Percentiles rank a stretch among this genome's conserved stretches.
These are phyloP conservation scores for Neodon shergylaensis DNA, from an alignment of 2,113 vertebrate genomes.

Conservation along the genomic window DNA sequence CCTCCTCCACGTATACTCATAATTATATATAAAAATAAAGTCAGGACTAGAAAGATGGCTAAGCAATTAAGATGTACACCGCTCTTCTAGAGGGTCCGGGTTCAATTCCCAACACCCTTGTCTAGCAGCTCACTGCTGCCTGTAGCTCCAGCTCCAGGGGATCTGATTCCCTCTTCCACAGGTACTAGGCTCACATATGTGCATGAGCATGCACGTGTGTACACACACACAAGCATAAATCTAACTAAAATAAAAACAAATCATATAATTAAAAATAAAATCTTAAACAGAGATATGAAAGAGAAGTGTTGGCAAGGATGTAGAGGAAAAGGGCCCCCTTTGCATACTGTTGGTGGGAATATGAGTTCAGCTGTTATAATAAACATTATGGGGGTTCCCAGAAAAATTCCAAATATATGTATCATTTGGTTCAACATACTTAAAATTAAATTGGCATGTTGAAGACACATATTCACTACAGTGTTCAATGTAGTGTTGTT, in stretches of 20 bases:
- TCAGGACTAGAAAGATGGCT: background rate
- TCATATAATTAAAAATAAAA: background rate
- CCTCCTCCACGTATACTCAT: background rate
- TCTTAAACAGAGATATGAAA: background rate
- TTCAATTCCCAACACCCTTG: background rate
- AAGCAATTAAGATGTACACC: background rate
- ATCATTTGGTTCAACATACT: no score
- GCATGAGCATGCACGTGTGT: background rate
- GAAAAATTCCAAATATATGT: background rate
- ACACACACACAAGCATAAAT: background rate
- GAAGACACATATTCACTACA: background rate
- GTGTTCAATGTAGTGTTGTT: background rate
- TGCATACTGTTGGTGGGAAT: background rate
- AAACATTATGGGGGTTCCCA: background rate
- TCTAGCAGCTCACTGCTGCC: background rate
- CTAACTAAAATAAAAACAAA: background rate
- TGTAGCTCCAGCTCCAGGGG: background rate
- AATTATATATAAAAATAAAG: background rate
- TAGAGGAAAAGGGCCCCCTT: background rate
- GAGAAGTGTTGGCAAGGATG: background rate
- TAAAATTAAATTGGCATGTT: background rate
- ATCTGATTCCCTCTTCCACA: background rate
- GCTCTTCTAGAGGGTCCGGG: background rate
- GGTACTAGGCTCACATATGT: background rate
- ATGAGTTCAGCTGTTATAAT: background rate